Conservation (phyloP, 2,888 invertebrate genomes). For the Brachylomia viminalis region DNA sequence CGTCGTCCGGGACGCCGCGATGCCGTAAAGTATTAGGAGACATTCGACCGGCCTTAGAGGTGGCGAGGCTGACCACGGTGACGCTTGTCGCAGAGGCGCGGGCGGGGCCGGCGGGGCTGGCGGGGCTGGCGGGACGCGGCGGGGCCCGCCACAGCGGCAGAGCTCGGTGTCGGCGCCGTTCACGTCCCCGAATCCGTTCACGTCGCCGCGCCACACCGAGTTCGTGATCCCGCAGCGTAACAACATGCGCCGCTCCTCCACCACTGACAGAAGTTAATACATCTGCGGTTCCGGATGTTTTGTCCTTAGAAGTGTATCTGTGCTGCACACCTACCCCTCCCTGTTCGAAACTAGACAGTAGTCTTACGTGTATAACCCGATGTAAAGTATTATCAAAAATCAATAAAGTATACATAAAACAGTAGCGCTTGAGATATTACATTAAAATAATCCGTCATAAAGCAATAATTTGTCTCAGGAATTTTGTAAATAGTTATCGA, state of each 20-base stretch:
- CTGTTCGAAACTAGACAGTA: conserved; percentile 55
- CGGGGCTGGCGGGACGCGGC: conserved; percentile 45
- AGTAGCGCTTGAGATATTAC: conserved; percentile 43
- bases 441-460: conserved; percentile 39
- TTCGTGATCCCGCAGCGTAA: conserved; percentile 88
- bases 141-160: conserved; percentile 73
- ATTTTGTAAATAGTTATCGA: conserved; percentile 42
- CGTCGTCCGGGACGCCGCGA: conserved; percentile 12
- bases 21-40: conserved; percentile 51
- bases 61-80: conserved; percentile 53
- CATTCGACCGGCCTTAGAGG: conserved; percentile 42
- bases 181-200: conserved; percentile 84
- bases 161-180: conserved; percentile 80
- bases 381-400: conserved; percentile 49
- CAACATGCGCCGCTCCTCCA: conserved; percentile 78
- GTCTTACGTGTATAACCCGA: conserved; percentile 50
- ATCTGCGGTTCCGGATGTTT: conserved; percentile 31
- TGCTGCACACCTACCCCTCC: conserved; percentile 36
- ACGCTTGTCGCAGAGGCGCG: conserved; percentile 61
- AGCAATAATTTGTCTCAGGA: conserved; percentile 53
- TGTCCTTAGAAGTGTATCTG: conserved; percentile 44
- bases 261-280: conserved; percentile 75
- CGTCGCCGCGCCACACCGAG: conserved; percentile 82
- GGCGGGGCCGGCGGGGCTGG: conserved; percentile 72
- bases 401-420: conserved; percentile 37